These are phyloP conservation scores for Mobula hypostoma DNA, from an alignment of 2,113 vertebrate genomes.

Conservation along the genomic window DNA sequence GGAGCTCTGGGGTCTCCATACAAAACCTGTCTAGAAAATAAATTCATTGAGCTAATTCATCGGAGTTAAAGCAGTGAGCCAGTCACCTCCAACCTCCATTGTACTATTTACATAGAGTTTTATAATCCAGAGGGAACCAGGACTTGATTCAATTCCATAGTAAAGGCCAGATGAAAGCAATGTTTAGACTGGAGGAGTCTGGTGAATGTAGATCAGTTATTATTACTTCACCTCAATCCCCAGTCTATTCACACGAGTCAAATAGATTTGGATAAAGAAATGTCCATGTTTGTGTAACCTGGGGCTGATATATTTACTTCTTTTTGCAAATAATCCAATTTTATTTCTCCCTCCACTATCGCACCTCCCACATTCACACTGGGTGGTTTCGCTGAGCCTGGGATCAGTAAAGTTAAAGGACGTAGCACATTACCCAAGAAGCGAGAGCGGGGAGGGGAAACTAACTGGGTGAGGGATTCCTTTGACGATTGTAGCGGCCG, in stretches of 20 bases:
- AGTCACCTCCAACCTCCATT: conserved; percentile 25
- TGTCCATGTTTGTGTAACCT: not conserved
- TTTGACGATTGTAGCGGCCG: too few relatives aligned
- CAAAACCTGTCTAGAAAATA: conserved; percentile 35
- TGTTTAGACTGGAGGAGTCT: not conserved
- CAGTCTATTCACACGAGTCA: not conserved
- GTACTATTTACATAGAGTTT: conserved; percentile 33
- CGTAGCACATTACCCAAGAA: not conserved
- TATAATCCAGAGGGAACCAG: conserved; percentile 21
- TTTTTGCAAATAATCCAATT: not conserved
- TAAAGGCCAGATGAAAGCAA: conserved; percentile 27
- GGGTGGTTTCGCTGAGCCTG: not conserved
- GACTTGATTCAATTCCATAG: conserved; percentile 29
- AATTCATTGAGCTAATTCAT: conserved; percentile 32
- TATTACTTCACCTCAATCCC: conserved; percentile 13
- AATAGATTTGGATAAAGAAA: conserved; percentile 15
- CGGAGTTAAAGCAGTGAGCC: conserved; percentile 6
- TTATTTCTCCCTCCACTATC: not conserved
- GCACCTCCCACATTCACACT: not conserved
- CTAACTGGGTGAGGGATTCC: too few relatives aligned
- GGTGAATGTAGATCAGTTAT: conserved; percentile 31
- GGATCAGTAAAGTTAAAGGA: not conserved
- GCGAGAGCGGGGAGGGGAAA: not conserved
- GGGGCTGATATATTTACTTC: not conserved
- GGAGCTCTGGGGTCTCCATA: not conserved